Conservation (phyloP, 1,140 invertebrate species). For the Lasaia peninsularis region DNA sequence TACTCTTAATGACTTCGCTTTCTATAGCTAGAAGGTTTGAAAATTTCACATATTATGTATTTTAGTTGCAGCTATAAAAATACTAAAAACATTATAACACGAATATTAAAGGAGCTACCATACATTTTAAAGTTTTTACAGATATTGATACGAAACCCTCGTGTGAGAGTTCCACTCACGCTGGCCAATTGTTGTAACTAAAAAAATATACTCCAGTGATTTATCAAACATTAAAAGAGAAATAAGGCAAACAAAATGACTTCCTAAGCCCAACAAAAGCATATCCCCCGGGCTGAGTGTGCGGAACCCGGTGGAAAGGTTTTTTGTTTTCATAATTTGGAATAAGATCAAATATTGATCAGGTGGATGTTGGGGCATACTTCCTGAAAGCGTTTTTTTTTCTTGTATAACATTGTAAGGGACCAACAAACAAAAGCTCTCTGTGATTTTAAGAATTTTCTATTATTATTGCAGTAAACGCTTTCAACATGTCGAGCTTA, state of each 20-base stretch:
- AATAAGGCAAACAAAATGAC: background rate
- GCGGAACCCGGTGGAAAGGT: background rate
- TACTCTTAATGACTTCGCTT: no score
- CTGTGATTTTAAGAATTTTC: slow-evolving; percentile 6
- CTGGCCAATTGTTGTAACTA: background rate
- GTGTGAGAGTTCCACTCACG: no score
- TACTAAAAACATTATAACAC: no score
- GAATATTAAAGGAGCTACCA: no score
- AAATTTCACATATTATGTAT: no score
- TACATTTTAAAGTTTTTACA: no score
- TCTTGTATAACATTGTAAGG: background rate
- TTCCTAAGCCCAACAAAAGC: background rate
- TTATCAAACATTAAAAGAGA: background rate
- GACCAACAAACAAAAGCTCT: background rate
- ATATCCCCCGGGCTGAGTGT: background rate
- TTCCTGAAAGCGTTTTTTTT: slow-evolving; percentile 9
- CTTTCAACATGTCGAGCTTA: no score
- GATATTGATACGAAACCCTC: no score
- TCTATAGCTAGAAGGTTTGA: no score
- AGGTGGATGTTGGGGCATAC: background rate
- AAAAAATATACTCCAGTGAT: background rate
- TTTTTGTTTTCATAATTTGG: slow-evolving; percentile 2
- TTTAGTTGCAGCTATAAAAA: no score
- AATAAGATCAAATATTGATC: background rate
- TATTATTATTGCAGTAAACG: background rate